Percentiles rank a stretch among this genome's conserved stretches.
These are phyloP conservation scores for Gymnoscelis rufifasciata DNA, from an alignment of 2,888 invertebrate species.

Conservation along the genomic window DNA sequence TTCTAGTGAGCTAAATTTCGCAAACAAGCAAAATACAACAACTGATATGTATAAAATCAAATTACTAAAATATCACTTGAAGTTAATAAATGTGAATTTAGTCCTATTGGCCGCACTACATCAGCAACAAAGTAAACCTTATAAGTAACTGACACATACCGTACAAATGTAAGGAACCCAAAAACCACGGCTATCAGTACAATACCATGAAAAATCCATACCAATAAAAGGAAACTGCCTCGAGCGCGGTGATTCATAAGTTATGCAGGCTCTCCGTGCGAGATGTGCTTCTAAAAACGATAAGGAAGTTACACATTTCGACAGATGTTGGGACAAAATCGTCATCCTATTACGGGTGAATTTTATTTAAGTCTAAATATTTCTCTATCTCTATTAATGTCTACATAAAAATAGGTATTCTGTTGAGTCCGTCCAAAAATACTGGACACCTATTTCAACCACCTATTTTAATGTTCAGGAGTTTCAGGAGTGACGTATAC, in stretches of 20 bases:
- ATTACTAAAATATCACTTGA: background rate
- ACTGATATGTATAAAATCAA: background rate
- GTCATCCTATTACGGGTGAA: too few relatives aligned
- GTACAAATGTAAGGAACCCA: conserved; percentile 6
- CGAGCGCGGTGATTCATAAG: conserved; percentile 32
- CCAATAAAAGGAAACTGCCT: conserved; percentile 53
- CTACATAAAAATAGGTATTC: too few relatives aligned
- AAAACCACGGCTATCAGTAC: conserved; percentile 30
- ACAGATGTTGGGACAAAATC: background rate
- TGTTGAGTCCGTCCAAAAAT: too few relatives aligned
- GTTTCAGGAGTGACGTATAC: too few relatives aligned
- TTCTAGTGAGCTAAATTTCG: too few relatives aligned
- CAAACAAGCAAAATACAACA: too few relatives aligned
- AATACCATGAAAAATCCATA: conserved; percentile 63
- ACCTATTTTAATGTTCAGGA: too few relatives aligned
- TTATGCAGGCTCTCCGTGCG: conserved; percentile 21
- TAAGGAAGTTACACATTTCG: background rate
- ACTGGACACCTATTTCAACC: too few relatives aligned
- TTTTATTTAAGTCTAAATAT: too few relatives aligned
- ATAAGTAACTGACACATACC: background rate
- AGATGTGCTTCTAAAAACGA: conserved; percentile 6
- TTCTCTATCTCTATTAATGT: too few relatives aligned
- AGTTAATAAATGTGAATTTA: too few relatives aligned
- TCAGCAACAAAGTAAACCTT: background rate
- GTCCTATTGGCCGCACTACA: background rate